phyloP scores from a whole-genome alignment of 2,888 invertebrate genomes.

The Sinohyriopsis cumingii region DNA sequence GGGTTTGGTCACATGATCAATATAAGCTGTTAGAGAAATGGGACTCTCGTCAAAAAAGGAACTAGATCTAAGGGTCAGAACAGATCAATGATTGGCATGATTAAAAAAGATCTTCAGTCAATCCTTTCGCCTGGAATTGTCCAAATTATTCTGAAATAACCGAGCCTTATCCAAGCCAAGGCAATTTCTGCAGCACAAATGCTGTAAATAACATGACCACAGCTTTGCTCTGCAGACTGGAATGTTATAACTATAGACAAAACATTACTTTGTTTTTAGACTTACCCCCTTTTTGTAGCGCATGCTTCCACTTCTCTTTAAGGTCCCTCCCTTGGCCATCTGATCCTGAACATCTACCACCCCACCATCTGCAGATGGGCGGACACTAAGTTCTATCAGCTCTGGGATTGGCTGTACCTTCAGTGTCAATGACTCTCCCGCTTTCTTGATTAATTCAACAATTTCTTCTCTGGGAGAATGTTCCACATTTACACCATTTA shows the following conservation, averaged over 20 bases:
- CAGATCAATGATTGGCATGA: too few species aligned
- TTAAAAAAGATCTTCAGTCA: too few species aligned
- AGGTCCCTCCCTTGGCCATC: slow-evolving; percentile 82
- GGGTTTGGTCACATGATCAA: too few species aligned
- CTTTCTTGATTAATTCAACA: slow-evolving; percentile 85
- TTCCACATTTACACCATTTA: slow-evolving; percentile 89
- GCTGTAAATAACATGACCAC: too few species aligned
- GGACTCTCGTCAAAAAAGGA: too few species aligned
- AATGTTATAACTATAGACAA: slow-evolving; percentile 2
- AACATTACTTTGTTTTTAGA: slow-evolving; percentile 2
- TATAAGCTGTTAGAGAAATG: too few species aligned
- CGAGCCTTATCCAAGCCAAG: too few species aligned
- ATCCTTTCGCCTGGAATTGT: too few species aligned
- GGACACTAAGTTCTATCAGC: slow-evolving; percentile 88
- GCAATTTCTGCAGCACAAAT: too few species aligned
- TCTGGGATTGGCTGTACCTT: slow-evolving; percentile 96
- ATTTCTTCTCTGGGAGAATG: slow-evolving; percentile 91
- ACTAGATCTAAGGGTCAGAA: too few species aligned
- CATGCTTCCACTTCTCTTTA: slow-evolving; percentile 82
- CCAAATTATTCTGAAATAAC: too few species aligned
- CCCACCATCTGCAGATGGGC: slow-evolving; percentile 81
- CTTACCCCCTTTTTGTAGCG: slow-evolving; percentile 65
- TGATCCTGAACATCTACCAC: slow-evolving; percentile 80
- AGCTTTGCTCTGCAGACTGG: neutral
- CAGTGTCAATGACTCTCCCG: slow-evolving; percentile 76